Evolutionary conservation across 2,888 invertebrate genomes (phyloP), one percentile per base, ranked within the genome.

Genomic region (Leucania comma): DNA sequence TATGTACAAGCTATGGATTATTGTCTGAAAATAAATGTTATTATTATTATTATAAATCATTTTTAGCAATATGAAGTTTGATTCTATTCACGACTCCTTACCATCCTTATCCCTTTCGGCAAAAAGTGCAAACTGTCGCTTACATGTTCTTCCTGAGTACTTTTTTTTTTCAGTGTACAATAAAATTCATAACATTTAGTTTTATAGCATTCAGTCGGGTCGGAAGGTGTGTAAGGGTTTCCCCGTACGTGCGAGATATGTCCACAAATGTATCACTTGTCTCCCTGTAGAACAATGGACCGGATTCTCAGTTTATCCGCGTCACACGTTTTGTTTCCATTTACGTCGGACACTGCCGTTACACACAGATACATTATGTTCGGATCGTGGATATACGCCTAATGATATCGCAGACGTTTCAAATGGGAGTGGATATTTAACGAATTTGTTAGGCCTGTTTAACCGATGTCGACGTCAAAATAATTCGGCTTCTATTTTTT

Each of bases 201-300:
- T n/a, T 1, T 53, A 51, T 8, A 12, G 10, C 4, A 8, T 17
- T 22, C 10, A 54, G 67, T 77, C 63, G 80, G 56, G 26, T 79
- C 83, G 83, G 32, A 62, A 24, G 24, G 38, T 66, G 29, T 68
- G 59, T 8, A 51, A 20, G 68, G 58, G 67, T 51, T 70, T 64
- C 57, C 9, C 35, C 65, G 75, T 61, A 72, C 60, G 61, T 54
- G 71, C 65, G 72, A 81, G 75, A 81, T 81, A 84, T 79, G 78
- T 83, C 86, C 78, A 72, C 77, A 72, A 81, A 82, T 82, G 83
- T 82, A 86, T 85, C 83, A 82, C 81, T 79, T 80, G 83, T 82
- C 81, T 78, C 66, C 73, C 74, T 72, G 64, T 63, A 84, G 82
- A 89, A 89, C 90, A 90, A 89, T 87, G 74, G 84, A 58, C 68